phyloP scores from a whole-genome alignment of 2,888 invertebrate species.

The Orchesellides sinensis region DNA sequence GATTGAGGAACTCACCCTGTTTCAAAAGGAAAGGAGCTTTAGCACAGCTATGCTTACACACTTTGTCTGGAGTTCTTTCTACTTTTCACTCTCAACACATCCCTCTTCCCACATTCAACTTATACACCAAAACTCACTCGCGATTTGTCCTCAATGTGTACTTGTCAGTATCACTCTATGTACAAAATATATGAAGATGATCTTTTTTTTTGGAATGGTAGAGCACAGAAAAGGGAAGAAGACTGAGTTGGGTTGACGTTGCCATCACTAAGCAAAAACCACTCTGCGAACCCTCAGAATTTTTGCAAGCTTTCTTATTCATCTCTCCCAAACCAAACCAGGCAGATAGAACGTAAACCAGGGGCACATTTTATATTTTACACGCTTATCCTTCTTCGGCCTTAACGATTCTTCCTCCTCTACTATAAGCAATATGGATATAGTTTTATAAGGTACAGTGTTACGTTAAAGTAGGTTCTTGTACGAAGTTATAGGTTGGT shows the following conservation, averaged over 20 bases:
- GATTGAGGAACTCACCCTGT: slow-evolving; percentile 53
- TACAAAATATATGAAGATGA: too few relatives aligned
- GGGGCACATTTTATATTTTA: neutral
- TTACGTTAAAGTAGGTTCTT: too few relatives aligned
- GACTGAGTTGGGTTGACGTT: neutral
- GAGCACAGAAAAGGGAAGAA: neutral
- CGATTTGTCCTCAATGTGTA: neutral
- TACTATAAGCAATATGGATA: too few relatives aligned
- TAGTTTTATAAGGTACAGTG: too few relatives aligned
- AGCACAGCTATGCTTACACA: neutral
- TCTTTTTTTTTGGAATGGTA: slow-evolving; percentile 4
- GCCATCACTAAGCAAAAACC: slow-evolving; percentile 40
- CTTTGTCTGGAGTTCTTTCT: too few relatives aligned
- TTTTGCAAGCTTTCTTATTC: slow-evolving; percentile 52
- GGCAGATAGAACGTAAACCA: slow-evolving; percentile 25
- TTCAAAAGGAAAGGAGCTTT: neutral
- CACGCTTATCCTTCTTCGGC: too few relatives aligned
- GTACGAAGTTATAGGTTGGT: too few relatives aligned
- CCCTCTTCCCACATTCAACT: neutral
- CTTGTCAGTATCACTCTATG: too few relatives aligned
- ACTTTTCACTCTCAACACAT: neutral
- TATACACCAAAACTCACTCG: neutral
- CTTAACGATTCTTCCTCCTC: too few relatives aligned
- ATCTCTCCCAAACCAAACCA: slow-evolving; percentile 9
- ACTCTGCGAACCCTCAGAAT: slow-evolving; percentile 55